phyloP scores from a whole-genome alignment of 2,888 invertebrate species.

The Heliconius hortense region DNA sequence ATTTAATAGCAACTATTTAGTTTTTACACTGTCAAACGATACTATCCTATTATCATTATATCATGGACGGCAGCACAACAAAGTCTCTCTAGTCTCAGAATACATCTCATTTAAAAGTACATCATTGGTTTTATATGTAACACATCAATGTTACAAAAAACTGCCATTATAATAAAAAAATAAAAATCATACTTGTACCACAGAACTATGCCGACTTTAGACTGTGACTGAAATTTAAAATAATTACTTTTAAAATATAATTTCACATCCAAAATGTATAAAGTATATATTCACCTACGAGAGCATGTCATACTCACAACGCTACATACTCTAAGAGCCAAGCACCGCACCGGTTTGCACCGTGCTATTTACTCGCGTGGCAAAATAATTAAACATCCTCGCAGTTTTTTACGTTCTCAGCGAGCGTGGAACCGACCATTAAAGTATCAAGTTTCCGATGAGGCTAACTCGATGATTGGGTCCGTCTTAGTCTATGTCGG shows the following conservation, averaged over 20 bases:
- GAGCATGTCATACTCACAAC: not conserved
- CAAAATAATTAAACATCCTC: slow-evolving; percentile 41
- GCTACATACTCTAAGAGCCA: slow-evolving; percentile 5
- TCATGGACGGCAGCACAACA: slow-evolving; percentile 28
- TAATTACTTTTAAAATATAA: not conserved
- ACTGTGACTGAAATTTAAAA: not conserved
- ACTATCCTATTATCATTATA: slow-evolving; percentile 33
- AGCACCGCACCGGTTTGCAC: slow-evolving; percentile 29
- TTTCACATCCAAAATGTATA: not conserved
- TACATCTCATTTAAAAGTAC: not conserved
- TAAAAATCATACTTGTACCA: not conserved
- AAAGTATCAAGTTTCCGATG: slow-evolving; percentile 67
- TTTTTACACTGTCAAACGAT: slow-evolving; percentile 34
- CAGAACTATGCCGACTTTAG: too few relatives aligned
- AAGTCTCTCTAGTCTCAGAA: slow-evolving; percentile 13
- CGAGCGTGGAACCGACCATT: slow-evolving; percentile 65
- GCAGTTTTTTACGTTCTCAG: slow-evolving; percentile 60
- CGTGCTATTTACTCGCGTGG: slow-evolving; percentile 37
- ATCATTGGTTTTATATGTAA: too few relatives aligned
- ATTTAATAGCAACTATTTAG: slow-evolving; percentile 2
- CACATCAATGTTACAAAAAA: not conserved
- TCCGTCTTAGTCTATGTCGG: slow-evolving; percentile 59
- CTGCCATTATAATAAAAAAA: not conserved
- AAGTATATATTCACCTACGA: not conserved
- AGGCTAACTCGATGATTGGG: slow-evolving; percentile 75